Evolutionary conservation across 2,797 vertebrate species (phyloP).

Genomic region (Scomberomorus guttatus): DNA sequence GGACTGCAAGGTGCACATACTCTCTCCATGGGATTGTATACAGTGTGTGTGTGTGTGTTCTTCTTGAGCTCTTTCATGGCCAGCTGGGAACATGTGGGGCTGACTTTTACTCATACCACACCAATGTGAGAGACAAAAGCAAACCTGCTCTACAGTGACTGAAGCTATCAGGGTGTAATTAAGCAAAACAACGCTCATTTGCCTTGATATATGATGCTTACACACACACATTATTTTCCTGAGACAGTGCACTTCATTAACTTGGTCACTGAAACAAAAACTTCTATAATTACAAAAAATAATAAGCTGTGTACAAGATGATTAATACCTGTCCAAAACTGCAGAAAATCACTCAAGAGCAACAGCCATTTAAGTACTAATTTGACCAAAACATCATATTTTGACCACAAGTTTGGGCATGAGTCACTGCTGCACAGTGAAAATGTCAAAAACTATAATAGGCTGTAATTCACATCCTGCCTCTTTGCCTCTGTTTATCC

Average conservation of each 20-base stretch:
- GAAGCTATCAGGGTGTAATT: constrained; percentile 46
- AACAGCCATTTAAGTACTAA: background rate
- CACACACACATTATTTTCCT: constrained; percentile 5
- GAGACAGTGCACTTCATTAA: constrained; percentile 29
- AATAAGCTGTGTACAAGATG: constrained; percentile 5
- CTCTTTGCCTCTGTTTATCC: constrained; percentile 41
- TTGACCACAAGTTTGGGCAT: background rate
- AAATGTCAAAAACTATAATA: constrained; percentile 44
- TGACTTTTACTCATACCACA: constrained; percentile 39
- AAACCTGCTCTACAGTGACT: constrained; percentile 35
- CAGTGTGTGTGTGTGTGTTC: constrained; percentile 4
- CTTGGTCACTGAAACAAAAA: constrained; percentile 8
- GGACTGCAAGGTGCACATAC: background rate
- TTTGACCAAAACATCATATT: background rate
- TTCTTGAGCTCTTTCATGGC: constrained; percentile 13
- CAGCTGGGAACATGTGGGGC: constrained; percentile 5
- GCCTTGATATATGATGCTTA: constrained; percentile 27
- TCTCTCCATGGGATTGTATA: background rate
- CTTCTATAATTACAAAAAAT: background rate
- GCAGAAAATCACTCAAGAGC: background rate
- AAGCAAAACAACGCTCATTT: constrained; percentile 46
- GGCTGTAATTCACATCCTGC: constrained; percentile 31
- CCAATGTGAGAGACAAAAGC: constrained; percentile 22
- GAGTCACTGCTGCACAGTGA: background rate
- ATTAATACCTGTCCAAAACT: constrained; percentile 28